Evolutionary conservation across 1,140 invertebrate genomes (phyloP).

Genomic region (Platyscapa corneri): DNA sequence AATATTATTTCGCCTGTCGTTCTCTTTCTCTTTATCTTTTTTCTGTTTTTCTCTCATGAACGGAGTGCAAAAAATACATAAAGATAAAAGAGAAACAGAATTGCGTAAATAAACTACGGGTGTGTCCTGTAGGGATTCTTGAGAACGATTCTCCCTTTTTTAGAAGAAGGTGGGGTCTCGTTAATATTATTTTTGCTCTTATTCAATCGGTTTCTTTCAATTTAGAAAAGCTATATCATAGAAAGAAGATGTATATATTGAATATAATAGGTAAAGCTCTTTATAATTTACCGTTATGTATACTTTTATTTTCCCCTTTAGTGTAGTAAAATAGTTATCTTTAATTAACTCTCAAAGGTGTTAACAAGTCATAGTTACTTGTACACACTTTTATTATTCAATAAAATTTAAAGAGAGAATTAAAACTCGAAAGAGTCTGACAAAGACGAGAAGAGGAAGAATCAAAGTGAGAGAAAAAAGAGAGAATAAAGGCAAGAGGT

Average conservation of each 20-base stretch:
- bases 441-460: conserved; percentile 26
- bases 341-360: neutral
- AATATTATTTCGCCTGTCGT: conserved; percentile 63
- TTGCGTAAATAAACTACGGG: conserved; percentile 7
- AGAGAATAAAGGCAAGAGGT: neutral
- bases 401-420: neutral
- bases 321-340: neutral
- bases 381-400: conserved; percentile 6
- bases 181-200: neutral
- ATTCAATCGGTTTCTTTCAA: neutral
- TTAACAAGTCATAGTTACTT: neutral
- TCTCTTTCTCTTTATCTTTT: conserved; percentile 27
- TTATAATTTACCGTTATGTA: neutral
- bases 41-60: neutral
- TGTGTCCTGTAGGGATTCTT: conserved; percentile 38
- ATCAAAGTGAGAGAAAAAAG: conserved; percentile 5
- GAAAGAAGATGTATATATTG: neutral
- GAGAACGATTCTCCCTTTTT: conserved; percentile 10
- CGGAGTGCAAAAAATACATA: conserved; percentile 9
- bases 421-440: neutral
- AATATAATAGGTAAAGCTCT: neutral
- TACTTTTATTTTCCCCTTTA: neutral
- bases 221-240: neutral
- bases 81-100: neutral
- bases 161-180: neutral